Conservation (phyloP, 2,888 invertebrate species). For the Cephus nigrinus region DNA sequence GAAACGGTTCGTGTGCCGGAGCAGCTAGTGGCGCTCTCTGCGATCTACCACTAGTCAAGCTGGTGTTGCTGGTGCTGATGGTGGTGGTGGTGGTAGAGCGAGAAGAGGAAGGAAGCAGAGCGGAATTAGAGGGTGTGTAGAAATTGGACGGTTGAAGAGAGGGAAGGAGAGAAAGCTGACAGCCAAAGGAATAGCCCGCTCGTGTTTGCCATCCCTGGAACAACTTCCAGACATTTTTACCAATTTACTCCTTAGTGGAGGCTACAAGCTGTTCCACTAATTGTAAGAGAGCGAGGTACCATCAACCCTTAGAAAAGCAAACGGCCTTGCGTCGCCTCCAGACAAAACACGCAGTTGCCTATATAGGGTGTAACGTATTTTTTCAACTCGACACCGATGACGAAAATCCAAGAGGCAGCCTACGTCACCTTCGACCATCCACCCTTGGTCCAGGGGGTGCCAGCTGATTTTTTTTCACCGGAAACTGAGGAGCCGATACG, state of each 20-base stretch:
- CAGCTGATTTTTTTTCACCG: too few species aligned
- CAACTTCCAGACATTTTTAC: slow-evolving; percentile 52
- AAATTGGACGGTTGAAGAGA: neutral
- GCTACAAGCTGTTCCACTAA: neutral
- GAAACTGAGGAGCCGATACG: too few species aligned
- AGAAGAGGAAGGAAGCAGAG: neutral
- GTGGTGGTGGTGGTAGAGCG: neutral
- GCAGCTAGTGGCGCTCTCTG: neutral
- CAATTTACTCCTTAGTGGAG: slow-evolving; percentile 45
- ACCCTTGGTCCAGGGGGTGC: too few species aligned
- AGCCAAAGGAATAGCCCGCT: slow-evolving; percentile 39
- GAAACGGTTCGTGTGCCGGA: neutral
- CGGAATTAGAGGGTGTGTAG: neutral
- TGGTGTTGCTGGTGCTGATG: neutral
- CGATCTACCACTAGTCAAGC: neutral
- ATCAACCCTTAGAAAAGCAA: neutral
- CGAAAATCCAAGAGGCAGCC: too few species aligned
- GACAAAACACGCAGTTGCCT: neutral
- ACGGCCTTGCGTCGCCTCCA: neutral
- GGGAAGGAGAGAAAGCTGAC: slow-evolving; percentile 4
- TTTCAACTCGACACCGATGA: too few species aligned
- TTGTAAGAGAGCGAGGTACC: neutral
- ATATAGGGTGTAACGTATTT: neutral
- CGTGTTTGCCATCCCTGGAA: slow-evolving; percentile 46
- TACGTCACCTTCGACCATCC: too few species aligned